Percentiles rank a stretch among this genome's conserved stretches.
These are phyloP conservation scores for Lasioglossum albipes DNA, from an alignment of 1,140 invertebrate species.

Conservation along the genomic window DNA sequence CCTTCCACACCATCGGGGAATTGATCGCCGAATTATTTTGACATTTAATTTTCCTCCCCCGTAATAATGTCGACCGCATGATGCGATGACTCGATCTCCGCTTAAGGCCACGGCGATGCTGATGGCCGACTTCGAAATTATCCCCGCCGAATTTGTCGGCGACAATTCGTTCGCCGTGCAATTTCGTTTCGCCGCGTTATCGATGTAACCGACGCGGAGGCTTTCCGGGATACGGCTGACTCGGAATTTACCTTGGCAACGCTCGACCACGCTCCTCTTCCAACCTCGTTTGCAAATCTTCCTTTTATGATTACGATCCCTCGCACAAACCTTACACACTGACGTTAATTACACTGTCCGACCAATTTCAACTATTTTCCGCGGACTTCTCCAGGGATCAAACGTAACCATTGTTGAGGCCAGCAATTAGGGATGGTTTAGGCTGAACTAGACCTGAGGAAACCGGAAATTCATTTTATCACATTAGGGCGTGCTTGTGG, in stretches of 20 bases:
- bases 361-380: too few relatives aligned
- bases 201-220: slow-evolving; percentile 22
- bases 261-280: neutral
- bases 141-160: slow-evolving; percentile 56
- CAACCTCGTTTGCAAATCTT: slow-evolving; percentile 18
- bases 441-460: too few relatives aligned
- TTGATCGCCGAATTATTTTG: slow-evolving; percentile 63
- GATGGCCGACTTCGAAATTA: slow-evolving; percentile 46
- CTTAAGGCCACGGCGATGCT: slow-evolving; percentile 3
- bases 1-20: slow-evolving; percentile 6
- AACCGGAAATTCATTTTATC: too few relatives aligned
- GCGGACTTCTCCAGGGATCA: too few relatives aligned
- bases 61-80: slow-evolving; percentile 41
- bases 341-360: slow-evolving; percentile 16
- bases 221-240: slow-evolving; percentile 9
- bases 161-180: slow-evolving; percentile 57
- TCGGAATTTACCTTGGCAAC: slow-evolving; percentile 18
- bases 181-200: slow-evolving; percentile 45
- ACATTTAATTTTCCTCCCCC: slow-evolving; percentile 57
- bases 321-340: neutral
- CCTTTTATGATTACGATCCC: slow-evolving; percentile 22
- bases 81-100: slow-evolving; percentile 38
- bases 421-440: too few relatives aligned
- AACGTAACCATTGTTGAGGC: too few relatives aligned
- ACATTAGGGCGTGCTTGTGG: too few relatives aligned